A percentile compares a stretch with the other conserved stretches of the same genome.
These are phyloP conservation scores for Aphelenchoides avenae DNA, from an alignment of 1,140 invertebrate genomes.

Conservation along the genomic window DNA sequence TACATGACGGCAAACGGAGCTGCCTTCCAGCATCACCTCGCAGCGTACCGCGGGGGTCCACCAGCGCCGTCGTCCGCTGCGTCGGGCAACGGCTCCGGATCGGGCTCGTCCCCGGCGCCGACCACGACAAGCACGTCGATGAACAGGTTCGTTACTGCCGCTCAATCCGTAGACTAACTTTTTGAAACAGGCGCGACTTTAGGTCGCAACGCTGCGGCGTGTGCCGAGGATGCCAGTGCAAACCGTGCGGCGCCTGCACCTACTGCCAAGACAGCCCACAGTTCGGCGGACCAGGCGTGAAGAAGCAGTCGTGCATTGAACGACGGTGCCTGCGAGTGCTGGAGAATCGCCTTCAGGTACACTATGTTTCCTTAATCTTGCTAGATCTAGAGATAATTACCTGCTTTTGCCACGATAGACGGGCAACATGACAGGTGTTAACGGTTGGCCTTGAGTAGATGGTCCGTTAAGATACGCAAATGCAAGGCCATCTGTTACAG, in stretches of 20 bases:
- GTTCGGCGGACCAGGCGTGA: conserved; percentile 57
- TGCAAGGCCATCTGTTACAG: too few species aligned
- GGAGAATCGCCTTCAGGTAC: conserved; percentile 56
- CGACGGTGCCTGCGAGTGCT: conserved; percentile 53
- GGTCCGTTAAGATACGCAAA: conserved; percentile 18
- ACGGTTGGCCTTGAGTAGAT: neutral
- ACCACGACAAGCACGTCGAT: too few species aligned
- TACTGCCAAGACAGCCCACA: conserved; percentile 54
- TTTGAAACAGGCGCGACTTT: too few species aligned
- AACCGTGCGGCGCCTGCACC: conserved; percentile 43
- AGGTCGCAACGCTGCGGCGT: conserved; percentile 35
- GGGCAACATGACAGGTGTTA: too few species aligned
- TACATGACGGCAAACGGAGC: too few species aligned
- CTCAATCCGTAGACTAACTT: too few species aligned
- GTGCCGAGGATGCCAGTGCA: conserved; percentile 33
- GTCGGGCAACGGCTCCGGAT: too few species aligned
- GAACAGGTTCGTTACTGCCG: too few species aligned
- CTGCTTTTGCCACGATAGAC: conserved; percentile 7
- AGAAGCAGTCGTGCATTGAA: conserved; percentile 58
- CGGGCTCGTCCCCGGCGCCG: too few species aligned
- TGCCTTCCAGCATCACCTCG: too few species aligned
- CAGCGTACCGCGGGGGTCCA: too few species aligned
- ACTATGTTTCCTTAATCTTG: neutral
- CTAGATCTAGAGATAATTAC: neutral
- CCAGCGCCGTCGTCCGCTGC: too few species aligned